Base-by-base conservation (phyloP, 2,888 invertebrate species). In the Hipparchia semele region DNA sequence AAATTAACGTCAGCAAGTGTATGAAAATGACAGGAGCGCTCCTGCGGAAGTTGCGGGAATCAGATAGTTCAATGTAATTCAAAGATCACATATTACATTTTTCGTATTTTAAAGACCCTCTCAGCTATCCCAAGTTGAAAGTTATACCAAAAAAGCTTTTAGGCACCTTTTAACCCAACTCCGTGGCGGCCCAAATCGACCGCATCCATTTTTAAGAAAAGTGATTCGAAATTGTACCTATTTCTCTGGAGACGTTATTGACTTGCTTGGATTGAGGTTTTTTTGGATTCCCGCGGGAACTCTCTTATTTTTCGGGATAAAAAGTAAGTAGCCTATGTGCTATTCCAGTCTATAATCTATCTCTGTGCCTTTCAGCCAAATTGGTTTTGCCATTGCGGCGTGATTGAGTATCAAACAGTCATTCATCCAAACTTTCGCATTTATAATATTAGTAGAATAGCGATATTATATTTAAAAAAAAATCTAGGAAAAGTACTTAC, bases 91-190 rank as follows among this genome's bases (percentile, higher is more conserved):
- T 3, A 64, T 2, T 6, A 23, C 6, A 23, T 23, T 10, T 9
- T 10, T 6, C 3, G 12, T 60, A 13, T 23, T 49, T 53, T 53
- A 6, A 5, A 53, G 33, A 58, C 23, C 49, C 64, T 65, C 51
- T 33, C 12, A 59, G 10, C 4, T 59, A 53, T 23, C 65, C 65
- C 51, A 65, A 53, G 53, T 51, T 65, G 53, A 23, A 51, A 33
- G 6, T 53, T 65, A 33, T 12, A 53, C 53, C 12, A 10, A 33
- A 64, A 65, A 65, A 65, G 65, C 65, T 65, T 65, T 65, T 65
- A 65, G 65, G 53, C 64, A n/a, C 65, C 51, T 65, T 65, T 65
- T 65, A 65, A 33, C 65, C 53, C 7, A 64, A 8, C 51, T 64
- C 49, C 64, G 64, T 51, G 23, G 51, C 12, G 51, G 51, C 33